phyloP scores from a whole-genome alignment of 2,888 invertebrate genomes.

The Caenorhabditis sp. region DNA sequence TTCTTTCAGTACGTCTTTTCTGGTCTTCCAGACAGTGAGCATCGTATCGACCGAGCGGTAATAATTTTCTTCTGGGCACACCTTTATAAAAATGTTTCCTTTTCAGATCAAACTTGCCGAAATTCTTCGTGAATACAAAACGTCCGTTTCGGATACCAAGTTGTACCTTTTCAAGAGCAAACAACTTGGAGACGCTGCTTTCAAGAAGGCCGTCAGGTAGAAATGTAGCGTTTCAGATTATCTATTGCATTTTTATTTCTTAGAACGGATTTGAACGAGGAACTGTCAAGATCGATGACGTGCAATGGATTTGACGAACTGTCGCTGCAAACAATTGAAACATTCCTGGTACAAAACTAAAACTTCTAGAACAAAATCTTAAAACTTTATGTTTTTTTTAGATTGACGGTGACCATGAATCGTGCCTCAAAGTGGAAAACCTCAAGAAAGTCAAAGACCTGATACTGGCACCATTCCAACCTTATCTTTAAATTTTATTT shows the following conservation, averaged over 20 bases:
- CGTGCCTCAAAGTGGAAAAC: constrained; percentile 73
- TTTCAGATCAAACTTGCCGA: constrained; percentile 67
- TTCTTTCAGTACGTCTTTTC: constrained; percentile 70
- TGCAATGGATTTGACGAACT: constrained; percentile 71
- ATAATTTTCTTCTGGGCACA: not conserved
- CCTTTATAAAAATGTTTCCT: not conserved
- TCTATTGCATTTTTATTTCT: too few species aligned
- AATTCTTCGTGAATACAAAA: constrained; percentile 69
- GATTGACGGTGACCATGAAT: constrained; percentile 77
- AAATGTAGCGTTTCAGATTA: too few species aligned
- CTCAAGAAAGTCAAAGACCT: constrained; percentile 64
- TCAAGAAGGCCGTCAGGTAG: constrained; percentile 75
- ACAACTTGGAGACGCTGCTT: constrained; percentile 75
- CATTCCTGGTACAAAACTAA: constrained; percentile 59
- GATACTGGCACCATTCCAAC: constrained; percentile 58
- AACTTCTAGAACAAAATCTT: not conserved
- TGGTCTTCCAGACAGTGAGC: constrained; percentile 65
- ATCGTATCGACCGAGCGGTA: constrained; percentile 65
- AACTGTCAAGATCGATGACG: constrained; percentile 68
- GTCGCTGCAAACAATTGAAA: constrained; percentile 61
- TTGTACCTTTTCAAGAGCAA: constrained; percentile 76
- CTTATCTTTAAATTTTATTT: constrained; percentile 37
- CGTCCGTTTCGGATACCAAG: constrained; percentile 63
- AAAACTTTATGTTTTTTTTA: too few species aligned
- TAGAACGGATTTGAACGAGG: constrained; percentile 72